A percentile compares a stretch with the other conserved stretches of the same genome.
Evolutionary conservation across 2,888 invertebrate genomes (phyloP).

Genomic region (Sinohyriopsis cumingii): DNA sequence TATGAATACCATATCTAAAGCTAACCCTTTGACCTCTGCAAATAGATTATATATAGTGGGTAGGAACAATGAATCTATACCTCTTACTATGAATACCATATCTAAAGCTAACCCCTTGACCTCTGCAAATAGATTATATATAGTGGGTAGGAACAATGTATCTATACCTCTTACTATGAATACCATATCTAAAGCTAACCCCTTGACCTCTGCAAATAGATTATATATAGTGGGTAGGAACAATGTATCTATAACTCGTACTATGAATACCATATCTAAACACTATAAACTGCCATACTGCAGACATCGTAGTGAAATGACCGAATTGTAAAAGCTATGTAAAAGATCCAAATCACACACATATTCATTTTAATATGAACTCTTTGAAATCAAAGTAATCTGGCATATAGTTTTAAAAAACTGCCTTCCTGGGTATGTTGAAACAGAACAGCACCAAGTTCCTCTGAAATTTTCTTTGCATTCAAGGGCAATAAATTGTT

Average conservation of each 20-base stretch:
- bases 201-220: conserved; percentile 84
- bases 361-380: too few species aligned
- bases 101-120: conserved; percentile 82
- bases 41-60: conserved; percentile 11
- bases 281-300: too few species aligned
- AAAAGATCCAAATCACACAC: too few species aligned
- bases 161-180: background rate
- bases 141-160: background rate
- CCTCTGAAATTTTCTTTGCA: too few species aligned
- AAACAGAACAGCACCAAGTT: too few species aligned
- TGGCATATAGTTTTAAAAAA: too few species aligned
- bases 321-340: too few species aligned
- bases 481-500: too few species aligned
- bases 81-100: background rate
- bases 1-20: background rate
- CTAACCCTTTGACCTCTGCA: conserved; percentile 88
- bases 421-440: too few species aligned
- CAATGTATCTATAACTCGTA: background rate
- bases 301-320: too few species aligned
- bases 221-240: background rate
- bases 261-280: background rate
- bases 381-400: too few species aligned
- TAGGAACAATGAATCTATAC: background rate
- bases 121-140: conserved; percentile 76
- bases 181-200: conserved; percentile 65